Evolutionary conservation across 2,797 vertebrate genomes (phyloP).

Genomic region (Carcharodon carcharias): DNA sequence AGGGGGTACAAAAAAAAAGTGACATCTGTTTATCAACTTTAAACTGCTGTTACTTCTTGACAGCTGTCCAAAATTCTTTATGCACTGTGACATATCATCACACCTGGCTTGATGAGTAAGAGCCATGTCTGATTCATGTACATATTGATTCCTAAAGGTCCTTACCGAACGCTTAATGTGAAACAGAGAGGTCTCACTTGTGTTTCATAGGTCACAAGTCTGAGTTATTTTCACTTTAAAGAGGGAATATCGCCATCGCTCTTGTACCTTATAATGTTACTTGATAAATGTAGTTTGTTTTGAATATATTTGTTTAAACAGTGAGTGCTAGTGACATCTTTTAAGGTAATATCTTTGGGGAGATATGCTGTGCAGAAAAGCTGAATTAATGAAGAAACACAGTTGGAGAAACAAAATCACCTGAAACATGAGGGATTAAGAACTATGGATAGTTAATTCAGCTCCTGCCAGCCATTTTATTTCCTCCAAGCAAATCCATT

Average conservation of each 20-base stretch:
- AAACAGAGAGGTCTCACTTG: background rate
- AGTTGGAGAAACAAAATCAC: constrained; percentile 13
- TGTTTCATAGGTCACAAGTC: background rate
- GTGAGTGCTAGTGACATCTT: background rate
- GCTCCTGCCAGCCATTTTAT: background rate
- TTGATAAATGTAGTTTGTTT: background rate
- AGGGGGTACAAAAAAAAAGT: too few species aligned
- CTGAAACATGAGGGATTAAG: background rate
- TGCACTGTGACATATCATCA: background rate
- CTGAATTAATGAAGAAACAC: constrained; percentile 13
- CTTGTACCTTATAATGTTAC: background rate
- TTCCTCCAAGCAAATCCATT: background rate
- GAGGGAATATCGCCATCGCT: background rate
- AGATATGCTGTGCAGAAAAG: background rate
- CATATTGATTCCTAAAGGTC: background rate
- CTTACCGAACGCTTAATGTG: background rate
- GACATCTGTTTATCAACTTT: too few species aligned
- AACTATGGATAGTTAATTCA: background rate
- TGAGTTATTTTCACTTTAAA: background rate
- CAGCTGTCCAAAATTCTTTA: background rate
- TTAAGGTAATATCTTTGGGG: background rate
- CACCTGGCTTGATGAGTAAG: background rate
- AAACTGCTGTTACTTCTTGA: background rate
- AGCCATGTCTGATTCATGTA: background rate
- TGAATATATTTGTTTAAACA: background rate